Conservation (phyloP, 2,113 vertebrate genomes). For the Forbesichthys papilliferus region DNA sequence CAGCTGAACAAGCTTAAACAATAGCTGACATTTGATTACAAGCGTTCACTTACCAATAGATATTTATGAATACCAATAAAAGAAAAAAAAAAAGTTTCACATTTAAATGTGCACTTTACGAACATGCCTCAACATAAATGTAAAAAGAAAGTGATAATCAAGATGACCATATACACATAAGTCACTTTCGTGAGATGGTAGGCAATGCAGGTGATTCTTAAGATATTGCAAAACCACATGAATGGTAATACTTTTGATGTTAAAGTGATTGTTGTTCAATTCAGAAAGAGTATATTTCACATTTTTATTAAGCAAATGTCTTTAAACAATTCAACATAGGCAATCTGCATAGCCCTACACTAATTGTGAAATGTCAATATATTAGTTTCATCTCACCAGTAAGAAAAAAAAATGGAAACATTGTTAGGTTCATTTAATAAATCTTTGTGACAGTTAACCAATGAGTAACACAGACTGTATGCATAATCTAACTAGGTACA, state of each 20-base stretch:
- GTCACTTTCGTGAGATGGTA: too few species aligned
- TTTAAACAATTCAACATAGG: constrained; percentile 60
- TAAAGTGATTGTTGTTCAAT: neutral
- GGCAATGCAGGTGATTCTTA: too few species aligned
- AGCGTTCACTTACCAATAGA: too few species aligned
- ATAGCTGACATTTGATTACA: too few species aligned
- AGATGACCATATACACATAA: too few species aligned
- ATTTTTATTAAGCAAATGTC: constrained; percentile 61
- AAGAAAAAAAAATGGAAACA: constrained; percentile 28
- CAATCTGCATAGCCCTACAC: constrained; percentile 51
- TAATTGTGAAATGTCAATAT: constrained; percentile 56
- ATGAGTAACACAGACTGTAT: constrained; percentile 38
- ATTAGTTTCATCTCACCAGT: constrained; percentile 38
- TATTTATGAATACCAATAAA: too few species aligned
- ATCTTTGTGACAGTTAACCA: constrained; percentile 31
- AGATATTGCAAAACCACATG: too few species aligned
- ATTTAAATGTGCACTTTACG: too few species aligned
- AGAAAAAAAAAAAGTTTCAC: too few species aligned
- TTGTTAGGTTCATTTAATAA: constrained; percentile 18
- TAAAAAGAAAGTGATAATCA: too few species aligned
- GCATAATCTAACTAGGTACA: constrained; percentile 51
- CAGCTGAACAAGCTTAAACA: too few species aligned
- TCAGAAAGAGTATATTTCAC: neutral
- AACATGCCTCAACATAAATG: too few species aligned
- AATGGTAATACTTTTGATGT: neutral